Base-by-base conservation (phyloP, 1,140 invertebrate species). In the Hycleus phaleratus region DNA sequence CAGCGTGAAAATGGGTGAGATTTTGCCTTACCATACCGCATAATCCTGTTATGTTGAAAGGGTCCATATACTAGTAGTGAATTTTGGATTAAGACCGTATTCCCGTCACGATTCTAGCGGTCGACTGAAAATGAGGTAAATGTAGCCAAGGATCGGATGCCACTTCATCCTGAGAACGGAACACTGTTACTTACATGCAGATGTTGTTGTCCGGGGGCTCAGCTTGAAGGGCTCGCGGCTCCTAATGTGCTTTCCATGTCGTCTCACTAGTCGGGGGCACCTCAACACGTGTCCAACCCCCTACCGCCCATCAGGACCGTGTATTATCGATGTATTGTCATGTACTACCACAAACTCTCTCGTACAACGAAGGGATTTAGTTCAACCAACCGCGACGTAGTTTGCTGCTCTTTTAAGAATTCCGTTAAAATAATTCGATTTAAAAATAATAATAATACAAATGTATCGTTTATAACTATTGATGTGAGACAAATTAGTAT, bases 161-260 rank as follows among this genome's bases (percentile, higher is more conserved):
- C 59, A 64, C 62, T 61, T 53, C 38, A 59, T 52, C 56, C 56
- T 64, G 62, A 64, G 62, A 64, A 64, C 52, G 32, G 42, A 38
- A 56, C 58, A 51, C 64, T 67, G 60, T 58, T 64, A 58, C 60
- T 64, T 67, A 65, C 62, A 67, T 65, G 60, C 58, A 62, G 60
- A 67, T 65, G 60, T 46, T 46, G 58, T 56, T 62, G 57, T 61
- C 66, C 66, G 56, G 53, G 56, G 61, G 66, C 57, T 63, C 57
- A 10, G 64, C 62, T 58, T 38, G 56, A 49, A 52, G 60, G 59
- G 55, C 48, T 55, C 46, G 10, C 55, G 43, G 49, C 55, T 60
- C 63, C 70, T 71, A 71, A 71, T 71, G 70, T 71, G 68, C 65
- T 71, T 71, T 71, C 61, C 70, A 61, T 71, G 70, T 71, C 65